Percentiles rank a stretch among this genome's conserved stretches.
Conservation (phyloP, 2,113 vertebrate species). For the Corythornis madagascariensis region DNA sequence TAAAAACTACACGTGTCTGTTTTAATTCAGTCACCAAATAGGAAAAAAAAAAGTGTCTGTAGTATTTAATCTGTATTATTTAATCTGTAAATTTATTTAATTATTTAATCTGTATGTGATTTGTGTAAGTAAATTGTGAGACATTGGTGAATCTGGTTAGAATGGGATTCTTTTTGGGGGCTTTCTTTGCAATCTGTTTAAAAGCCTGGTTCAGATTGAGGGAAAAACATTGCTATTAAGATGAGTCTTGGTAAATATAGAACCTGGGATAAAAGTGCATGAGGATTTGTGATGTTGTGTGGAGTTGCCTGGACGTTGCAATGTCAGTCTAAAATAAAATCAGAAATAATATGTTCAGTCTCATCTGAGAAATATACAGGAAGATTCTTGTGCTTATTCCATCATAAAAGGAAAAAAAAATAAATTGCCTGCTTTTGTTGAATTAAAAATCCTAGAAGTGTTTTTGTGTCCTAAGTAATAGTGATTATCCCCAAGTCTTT, state of each 20-base stretch:
- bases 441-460: neutral
- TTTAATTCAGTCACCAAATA: neutral
- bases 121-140: neutral
- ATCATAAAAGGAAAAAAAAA: neutral
- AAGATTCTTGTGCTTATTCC: neutral
- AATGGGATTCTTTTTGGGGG: neutral
- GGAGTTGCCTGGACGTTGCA: neutral
- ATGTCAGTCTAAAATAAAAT: slow-evolving; percentile 44
- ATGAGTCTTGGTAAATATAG: slow-evolving; percentile 35
- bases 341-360: neutral
- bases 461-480: neutral
- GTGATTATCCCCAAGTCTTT: neutral
- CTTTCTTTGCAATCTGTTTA: neutral
- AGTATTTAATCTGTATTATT: neutral
- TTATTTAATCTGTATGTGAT: neutral
- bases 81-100: neutral
- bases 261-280: slow-evolving; percentile 22
- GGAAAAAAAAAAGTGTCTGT: neutral
- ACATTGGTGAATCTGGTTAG: neutral
- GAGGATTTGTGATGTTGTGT: slow-evolving; percentile 39
- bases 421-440: neutral
- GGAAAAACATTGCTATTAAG: neutral
- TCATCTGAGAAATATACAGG: neutral
- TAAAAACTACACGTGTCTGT: neutral
- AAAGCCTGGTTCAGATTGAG: neutral